Evolutionary conservation across 2,113 vertebrate genomes (phyloP).

Genomic region (Passer domesticus): DNA sequence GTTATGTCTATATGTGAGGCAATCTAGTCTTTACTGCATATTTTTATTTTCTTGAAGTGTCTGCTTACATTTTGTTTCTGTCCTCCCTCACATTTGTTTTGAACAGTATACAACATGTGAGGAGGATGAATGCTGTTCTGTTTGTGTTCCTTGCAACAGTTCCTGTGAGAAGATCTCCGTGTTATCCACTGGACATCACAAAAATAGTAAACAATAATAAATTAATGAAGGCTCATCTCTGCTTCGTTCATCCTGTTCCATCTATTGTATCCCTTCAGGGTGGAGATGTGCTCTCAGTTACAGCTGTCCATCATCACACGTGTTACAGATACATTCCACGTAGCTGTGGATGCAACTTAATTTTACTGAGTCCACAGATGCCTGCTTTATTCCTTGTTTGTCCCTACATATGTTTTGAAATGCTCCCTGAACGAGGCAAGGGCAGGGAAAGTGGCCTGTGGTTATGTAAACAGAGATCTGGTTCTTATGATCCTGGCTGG

Average conservation of each 20-base stretch:
- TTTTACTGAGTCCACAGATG: background rate
- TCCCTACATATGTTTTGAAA: background rate
- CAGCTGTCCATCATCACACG: background rate
- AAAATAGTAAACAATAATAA: background rate
- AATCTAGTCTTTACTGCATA: background rate
- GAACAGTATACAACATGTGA: background rate
- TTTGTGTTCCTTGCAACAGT: background rate
- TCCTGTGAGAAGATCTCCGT: background rate
- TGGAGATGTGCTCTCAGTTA: background rate
- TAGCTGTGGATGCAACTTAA: background rate
- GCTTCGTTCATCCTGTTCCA: background rate
- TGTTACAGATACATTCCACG: background rate
- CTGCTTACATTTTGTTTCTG: background rate
- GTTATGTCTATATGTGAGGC: background rate
- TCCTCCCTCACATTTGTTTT: background rate
- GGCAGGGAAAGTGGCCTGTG: background rate
- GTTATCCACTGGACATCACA: background rate
- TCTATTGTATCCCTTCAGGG: background rate
- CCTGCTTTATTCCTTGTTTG: background rate
- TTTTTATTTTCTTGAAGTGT: background rate
- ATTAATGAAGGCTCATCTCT: background rate
- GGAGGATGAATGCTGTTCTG: background rate
- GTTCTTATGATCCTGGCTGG: background rate
- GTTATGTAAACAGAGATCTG: background rate
- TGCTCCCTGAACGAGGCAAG: background rate